Evolutionary conservation across 2,113 vertebrate species (phyloP).

Genomic region (Ranitomeya imitator): DNA sequence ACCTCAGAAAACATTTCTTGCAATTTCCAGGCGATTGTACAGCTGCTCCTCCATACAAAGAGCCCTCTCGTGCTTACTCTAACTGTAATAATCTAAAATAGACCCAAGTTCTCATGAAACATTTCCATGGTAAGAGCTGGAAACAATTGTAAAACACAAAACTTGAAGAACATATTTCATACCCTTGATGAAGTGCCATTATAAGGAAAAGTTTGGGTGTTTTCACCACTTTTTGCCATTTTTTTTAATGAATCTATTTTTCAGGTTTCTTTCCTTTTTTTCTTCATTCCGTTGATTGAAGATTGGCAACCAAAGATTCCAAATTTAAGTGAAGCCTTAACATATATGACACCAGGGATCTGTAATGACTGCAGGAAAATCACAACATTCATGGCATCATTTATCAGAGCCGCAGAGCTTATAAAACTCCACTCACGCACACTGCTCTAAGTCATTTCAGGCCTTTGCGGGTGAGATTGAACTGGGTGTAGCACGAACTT

Average conservation of each 20-base stretch:
- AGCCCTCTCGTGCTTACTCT: neutral
- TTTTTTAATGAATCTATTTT: conserved; percentile 17
- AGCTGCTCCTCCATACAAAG: neutral
- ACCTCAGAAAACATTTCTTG: too few relatives aligned
- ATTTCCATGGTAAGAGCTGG: neutral
- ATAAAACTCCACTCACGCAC: conserved; percentile 11
- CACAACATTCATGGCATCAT: conserved; percentile 19
- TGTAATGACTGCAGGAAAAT: conserved; percentile 23
- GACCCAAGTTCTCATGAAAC: neutral
- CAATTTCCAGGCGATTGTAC: neutral
- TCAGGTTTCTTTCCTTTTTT: neutral
- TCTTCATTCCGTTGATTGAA: neutral
- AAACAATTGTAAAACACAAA: conserved; percentile 21
- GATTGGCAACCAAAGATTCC: neutral
- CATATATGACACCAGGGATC: conserved; percentile 32
- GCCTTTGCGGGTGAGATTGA: conserved; percentile 30
- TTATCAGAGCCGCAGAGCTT: neutral
- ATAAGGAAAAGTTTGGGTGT: conserved; percentile 22
- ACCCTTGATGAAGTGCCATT: conserved; percentile 32
- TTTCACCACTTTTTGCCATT: conserved; percentile 21
- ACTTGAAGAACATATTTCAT: neutral
- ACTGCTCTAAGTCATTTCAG: conserved; percentile 24
- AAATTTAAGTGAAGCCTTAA: neutral
- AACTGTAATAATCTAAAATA: neutral
- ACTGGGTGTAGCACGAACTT: neutral